These are phyloP conservation scores for Tachina lurida DNA, from an alignment of 2,888 invertebrate genomes.

Conservation along the genomic window DNA sequence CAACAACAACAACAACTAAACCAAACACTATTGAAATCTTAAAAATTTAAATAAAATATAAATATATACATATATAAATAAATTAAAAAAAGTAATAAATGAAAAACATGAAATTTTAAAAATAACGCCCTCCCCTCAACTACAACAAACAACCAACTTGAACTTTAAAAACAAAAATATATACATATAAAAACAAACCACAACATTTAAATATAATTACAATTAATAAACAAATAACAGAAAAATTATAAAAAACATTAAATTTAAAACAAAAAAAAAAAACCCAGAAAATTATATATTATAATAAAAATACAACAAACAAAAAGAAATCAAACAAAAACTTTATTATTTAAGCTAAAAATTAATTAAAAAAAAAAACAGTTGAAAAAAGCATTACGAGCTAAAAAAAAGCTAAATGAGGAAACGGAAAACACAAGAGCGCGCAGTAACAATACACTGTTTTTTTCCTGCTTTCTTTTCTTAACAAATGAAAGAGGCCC, in stretches of 20 bases:
- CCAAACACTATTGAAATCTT: constrained; percentile 72
- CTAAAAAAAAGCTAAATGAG: constrained; percentile 20
- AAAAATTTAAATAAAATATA: constrained; percentile 73
- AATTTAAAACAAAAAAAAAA: constrained; percentile 57
- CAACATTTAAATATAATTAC: constrained; percentile 75
- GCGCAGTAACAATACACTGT: constrained; percentile 13
- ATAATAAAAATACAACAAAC: constrained; percentile 58
- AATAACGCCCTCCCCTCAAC: constrained; percentile 63
- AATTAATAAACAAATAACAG: constrained; percentile 72
- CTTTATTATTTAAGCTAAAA: constrained; percentile 57
- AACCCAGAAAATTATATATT: constrained; percentile 63
- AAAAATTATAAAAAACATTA: constrained; percentile 37
- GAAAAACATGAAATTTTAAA: constrained; percentile 48
- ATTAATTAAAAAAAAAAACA: constrained; percentile 7
- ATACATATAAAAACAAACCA: constrained; percentile 70
- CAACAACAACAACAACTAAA: constrained; percentile 70
- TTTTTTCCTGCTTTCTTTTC: neutral
- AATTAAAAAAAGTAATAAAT: constrained; percentile 50
- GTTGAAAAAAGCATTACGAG: constrained; percentile 25
- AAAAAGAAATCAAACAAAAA: constrained; percentile 57
- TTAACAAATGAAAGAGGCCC: constrained; percentile 15
- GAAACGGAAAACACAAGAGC: constrained; percentile 22
- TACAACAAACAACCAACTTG: constrained; percentile 63
- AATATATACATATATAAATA: constrained; percentile 63
- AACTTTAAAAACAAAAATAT: constrained; percentile 49